Evolutionary conservation across 1,140 invertebrate genomes (phyloP).

Genomic region (Nasonia vitripennis): DNA sequence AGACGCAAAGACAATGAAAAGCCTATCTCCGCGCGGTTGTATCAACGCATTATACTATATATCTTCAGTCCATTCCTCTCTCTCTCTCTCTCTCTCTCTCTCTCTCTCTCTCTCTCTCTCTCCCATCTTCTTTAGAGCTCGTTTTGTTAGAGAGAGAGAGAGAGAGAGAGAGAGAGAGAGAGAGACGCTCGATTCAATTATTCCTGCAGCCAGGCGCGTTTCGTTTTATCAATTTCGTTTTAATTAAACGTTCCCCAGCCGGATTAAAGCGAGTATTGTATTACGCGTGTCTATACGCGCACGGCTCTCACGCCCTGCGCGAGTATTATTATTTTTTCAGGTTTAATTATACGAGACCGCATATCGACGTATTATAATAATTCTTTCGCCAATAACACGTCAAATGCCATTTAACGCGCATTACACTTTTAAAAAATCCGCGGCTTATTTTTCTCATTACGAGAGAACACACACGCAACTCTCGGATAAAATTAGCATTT

Average conservation of each 20-base stretch:
- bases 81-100: too few species aligned
- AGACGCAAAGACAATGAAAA: neutral
- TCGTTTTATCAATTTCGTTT: constrained; percentile 11
- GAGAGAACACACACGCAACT: too few species aligned
- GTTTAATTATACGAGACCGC: too few species aligned
- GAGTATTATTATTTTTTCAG: too few species aligned
- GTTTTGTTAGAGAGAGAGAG: neutral
- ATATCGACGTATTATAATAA: too few species aligned
- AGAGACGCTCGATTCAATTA: neutral
- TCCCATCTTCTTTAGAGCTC: neutral
- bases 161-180: too few species aligned
- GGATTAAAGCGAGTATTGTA: constrained; percentile 7
- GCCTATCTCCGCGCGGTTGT: neutral
- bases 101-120: too few species aligned
- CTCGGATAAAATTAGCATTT: neutral
- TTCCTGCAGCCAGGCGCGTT: constrained; percentile 7
- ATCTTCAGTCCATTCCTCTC: neutral
- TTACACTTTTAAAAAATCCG: too few species aligned
- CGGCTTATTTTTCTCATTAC: too few species aligned
- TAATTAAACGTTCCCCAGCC: neutral
- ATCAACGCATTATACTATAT: neutral
- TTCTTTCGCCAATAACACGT: too few species aligned
- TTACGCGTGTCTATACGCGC: neutral
- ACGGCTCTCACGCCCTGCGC: too few species aligned
- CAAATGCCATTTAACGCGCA: too few species aligned